Base-by-base conservation (phyloP, 2,888 invertebrate genomes). In the Serripes groenlandicus region DNA sequence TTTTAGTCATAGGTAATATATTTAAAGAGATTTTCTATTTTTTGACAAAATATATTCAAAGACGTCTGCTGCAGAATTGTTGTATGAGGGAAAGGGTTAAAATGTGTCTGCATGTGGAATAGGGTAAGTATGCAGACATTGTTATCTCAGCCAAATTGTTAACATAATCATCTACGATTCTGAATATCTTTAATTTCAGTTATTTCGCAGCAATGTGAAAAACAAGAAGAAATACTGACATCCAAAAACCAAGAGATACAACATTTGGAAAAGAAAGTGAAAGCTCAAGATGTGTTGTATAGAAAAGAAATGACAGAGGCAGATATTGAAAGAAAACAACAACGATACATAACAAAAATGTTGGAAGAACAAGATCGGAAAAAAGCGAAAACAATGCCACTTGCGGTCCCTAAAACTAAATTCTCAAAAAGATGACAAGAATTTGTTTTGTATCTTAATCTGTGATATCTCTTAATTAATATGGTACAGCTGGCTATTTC, bases 311-410 rank as follows among this genome's bases (percentile, higher is more conserved):
- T 89, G 21, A 88, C 78, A 54, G 90, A 90, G 32, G 81, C 88
- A 23, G 90, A 88, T 72, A 88, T 90, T 42, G 88, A 88, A 75
- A 84, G 74, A 58, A 86, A 88, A 83, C 90, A 90, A 56, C 86
- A 90, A 69, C 76, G 87, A 62, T 90, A 90, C 54, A 90, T 90
- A 28, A 87, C 83, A 11, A 78, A 84, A 62, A 66, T 88, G 79
- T 54, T 90, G 58, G 87, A 85, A 32, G 88, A 88, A 68, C 87
- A 90, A 49, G 86, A 86, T n/a, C 70, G 83, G 37, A 88, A 88
- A 64, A 86, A 88, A 71, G 72, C 49, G 0, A 77, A 79, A 52
- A 30, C 49, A 3, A 54, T 66, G 18, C 79, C 78, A n/a, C 77
- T 72, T 30, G 84, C 78, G 34, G 84, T 86, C 21, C 82, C 84